Evolutionary conservation across 1,140 invertebrate species (phyloP).

Genomic region (Venturia canescens): DNA sequence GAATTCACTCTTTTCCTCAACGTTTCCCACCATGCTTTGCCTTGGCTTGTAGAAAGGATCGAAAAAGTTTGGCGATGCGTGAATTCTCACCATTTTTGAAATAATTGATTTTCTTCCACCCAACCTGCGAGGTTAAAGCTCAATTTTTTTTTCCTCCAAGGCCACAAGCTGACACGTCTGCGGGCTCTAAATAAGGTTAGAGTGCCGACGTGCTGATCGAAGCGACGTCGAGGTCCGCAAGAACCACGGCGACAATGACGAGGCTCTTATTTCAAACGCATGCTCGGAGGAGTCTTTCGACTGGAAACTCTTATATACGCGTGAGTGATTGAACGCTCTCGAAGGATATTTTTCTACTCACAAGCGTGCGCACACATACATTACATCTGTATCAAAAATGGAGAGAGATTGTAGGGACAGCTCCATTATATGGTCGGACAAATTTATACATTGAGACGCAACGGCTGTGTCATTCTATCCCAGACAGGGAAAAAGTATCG

Average conservation of each 20-base stretch:
- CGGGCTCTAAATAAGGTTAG: background rate
- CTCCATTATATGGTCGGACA: background rate
- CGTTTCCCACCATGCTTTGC: too few relatives aligned
- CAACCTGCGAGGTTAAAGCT: background rate
- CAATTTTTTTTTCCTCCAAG: background rate
- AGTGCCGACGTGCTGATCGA: background rate
- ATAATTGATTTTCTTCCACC: too few relatives aligned
- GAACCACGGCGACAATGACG: background rate
- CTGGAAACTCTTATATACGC: background rate
- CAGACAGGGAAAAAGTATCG: background rate
- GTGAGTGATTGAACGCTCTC: conserved; percentile 7
- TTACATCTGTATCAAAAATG: background rate
- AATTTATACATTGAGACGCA: background rate
- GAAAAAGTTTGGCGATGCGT: background rate
- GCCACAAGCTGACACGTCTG: background rate
- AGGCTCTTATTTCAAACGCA: background rate
- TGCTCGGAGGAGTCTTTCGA: background rate
- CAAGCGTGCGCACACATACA: background rate
- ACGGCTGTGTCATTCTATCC: background rate
- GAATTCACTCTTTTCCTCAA: too few relatives aligned
- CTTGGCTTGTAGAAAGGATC: too few relatives aligned
- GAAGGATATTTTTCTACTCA: background rate
- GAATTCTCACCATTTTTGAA: background rate
- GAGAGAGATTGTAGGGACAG: background rate
- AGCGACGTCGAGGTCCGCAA: background rate